Conservation (phyloP, 2,113 vertebrate genomes). For the Silurus asotus region DNA sequence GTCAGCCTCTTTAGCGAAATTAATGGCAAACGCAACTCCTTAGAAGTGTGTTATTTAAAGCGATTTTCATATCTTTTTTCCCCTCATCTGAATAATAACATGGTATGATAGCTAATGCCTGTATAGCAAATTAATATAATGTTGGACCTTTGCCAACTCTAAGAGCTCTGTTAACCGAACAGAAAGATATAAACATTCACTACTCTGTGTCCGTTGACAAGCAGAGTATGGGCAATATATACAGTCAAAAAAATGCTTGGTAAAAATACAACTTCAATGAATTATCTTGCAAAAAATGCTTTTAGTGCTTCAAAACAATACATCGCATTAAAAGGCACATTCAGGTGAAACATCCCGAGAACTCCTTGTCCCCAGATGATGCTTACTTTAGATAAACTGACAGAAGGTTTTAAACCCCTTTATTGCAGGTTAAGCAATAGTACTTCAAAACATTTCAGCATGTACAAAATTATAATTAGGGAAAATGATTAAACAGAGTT, state of each 20-base stretch:
- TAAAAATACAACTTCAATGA: constrained; percentile 5
- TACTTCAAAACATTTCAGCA: neutral
- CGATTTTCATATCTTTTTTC: constrained; percentile 59
- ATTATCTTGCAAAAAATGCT: neutral
- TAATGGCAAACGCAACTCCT: constrained; percentile 76
- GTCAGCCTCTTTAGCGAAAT: constrained; percentile 76
- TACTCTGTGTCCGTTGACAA: constrained; percentile 15
- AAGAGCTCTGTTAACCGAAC: constrained; percentile 55
- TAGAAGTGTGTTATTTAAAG: constrained; percentile 77
- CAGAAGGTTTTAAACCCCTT: neutral
- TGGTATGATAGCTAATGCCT: constrained; percentile 60
- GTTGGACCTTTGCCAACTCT: constrained; percentile 63
- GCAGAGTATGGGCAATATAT: neutral
- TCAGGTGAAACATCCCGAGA: neutral
- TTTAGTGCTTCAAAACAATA: neutral
- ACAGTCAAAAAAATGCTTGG: neutral
- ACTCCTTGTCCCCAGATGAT: neutral
- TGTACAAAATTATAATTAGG: constrained; percentile 2
- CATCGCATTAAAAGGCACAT: neutral
- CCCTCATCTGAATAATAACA: constrained; percentile 69
- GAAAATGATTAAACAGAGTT: constrained; percentile 2
- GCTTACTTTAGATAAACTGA: neutral
- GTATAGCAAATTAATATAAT: constrained; percentile 69
- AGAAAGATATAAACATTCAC: constrained; percentile 47
- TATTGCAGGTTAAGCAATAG: constrained; percentile 10